phyloP scores from a whole-genome alignment of 2,888 invertebrate species.

The Lydus trimaculatus region DNA sequence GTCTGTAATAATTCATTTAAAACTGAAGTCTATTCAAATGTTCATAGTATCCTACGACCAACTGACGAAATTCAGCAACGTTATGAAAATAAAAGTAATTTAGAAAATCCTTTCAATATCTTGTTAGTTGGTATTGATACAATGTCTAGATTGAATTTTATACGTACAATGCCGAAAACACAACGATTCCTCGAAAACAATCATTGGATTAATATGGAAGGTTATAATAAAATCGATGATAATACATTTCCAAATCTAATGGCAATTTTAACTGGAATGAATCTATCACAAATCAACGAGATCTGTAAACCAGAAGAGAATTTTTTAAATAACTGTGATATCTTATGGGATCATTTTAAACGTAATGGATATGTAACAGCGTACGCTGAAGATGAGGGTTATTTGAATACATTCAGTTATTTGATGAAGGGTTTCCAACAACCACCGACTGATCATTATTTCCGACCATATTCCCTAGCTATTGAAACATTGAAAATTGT shows the following conservation, averaged over 20 bases:
- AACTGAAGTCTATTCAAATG: constrained; percentile 60
- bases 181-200: constrained; percentile 68
- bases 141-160: constrained; percentile 79
- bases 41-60: constrained; percentile 63
- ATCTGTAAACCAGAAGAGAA: constrained; percentile 62
- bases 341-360: constrained; percentile 80
- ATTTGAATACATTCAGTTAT: constrained; percentile 78
- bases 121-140: constrained; percentile 86
- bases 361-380: constrained; percentile 76
- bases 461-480: constrained; percentile 75
- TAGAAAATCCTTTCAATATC: constrained; percentile 63
- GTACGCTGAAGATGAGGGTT: constrained; percentile 78
- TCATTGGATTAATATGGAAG: constrained; percentile 51
- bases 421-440: constrained; percentile 72
- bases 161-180: constrained; percentile 78
- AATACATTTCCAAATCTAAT: constrained; percentile 92
- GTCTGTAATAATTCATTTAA: constrained; percentile 56
- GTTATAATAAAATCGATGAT: constrained; percentile 76
- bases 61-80: constrained; percentile 6
- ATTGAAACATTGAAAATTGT: constrained; percentile 66
- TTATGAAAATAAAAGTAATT: neutral
- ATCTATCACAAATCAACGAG: constrained; percentile 56
- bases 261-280: constrained; percentile 78
- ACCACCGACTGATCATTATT: constrained; percentile 83
- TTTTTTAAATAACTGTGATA: constrained; percentile 72